These are phyloP conservation scores for Enteromius treurensis DNA, from an alignment of 2,797 vertebrate genomes.

Conservation along the genomic window DNA sequence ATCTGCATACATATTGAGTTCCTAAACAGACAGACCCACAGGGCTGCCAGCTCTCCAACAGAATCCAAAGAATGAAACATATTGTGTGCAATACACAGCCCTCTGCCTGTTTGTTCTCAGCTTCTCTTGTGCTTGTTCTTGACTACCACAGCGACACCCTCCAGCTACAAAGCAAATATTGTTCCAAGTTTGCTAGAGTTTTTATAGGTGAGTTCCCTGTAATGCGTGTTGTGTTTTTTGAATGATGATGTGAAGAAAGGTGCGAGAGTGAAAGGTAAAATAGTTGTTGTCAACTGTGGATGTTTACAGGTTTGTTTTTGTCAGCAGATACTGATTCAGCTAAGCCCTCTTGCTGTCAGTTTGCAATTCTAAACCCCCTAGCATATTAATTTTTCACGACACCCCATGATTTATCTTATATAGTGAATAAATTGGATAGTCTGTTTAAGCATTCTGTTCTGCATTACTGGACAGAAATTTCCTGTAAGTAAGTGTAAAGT, in stretches of 20 bases:
- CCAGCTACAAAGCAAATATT: constrained; percentile 24
- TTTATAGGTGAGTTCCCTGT: not conserved
- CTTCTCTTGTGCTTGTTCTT: constrained; percentile 1
- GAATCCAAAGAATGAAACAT: not conserved
- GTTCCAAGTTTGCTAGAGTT: not conserved
- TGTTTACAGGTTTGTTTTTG: not conserved
- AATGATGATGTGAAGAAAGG: not conserved
- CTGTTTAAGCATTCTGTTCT: not conserved
- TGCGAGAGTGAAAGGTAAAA: not conserved
- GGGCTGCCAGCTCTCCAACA: not conserved
- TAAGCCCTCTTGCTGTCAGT: not conserved
- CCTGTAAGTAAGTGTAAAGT: not conserved
- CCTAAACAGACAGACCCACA: not conserved
- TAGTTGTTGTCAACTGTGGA: not conserved
- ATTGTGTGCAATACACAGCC: not conserved
- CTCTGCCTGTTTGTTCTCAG: not conserved
- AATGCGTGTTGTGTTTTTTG: not conserved
- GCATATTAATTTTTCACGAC: not conserved
- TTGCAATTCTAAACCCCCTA: not conserved
- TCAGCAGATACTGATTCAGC: not conserved
- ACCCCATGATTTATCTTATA: not conserved
- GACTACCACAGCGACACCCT: constrained; percentile 10
- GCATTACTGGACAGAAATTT: not conserved
- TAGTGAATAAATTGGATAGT: not conserved
- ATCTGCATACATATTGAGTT: not conserved